These are phyloP conservation scores for Aurelia aurita DNA, from an alignment of 30 jellyfish, hydroid and myxozoan species.

Conservation along the genomic window DNA sequence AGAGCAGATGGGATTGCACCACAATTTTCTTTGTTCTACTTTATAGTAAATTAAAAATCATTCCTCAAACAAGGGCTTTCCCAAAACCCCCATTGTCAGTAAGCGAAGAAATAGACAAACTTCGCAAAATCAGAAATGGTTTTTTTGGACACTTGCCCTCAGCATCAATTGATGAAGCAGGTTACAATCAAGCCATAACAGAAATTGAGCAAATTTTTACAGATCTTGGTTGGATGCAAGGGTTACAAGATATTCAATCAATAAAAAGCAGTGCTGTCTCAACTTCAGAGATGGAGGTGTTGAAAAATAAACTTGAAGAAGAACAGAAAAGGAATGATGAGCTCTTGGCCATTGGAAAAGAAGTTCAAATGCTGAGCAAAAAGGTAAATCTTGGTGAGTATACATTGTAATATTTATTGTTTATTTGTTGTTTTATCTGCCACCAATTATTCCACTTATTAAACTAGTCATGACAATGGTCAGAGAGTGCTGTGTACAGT, in stretches of 20 bases:
- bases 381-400: too few species aligned
- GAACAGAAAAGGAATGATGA: not conserved
- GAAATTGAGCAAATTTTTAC: not conserved
- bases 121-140: not conserved
- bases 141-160: not conserved
- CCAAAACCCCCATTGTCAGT: not conserved
- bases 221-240: not conserved
- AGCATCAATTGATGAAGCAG: not conserved
- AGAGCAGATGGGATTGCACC: not conserved
- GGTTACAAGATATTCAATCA: not conserved
- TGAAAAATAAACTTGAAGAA: not conserved
- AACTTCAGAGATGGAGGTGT: not conserved
- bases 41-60: not conserved
- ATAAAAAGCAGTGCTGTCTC: not conserved
- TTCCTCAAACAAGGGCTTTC: not conserved
- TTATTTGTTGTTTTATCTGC: too few species aligned
- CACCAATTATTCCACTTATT: too few species aligned
- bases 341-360: not conserved
- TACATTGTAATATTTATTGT: too few species aligned
- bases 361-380: too few species aligned
- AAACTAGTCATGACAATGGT: too few species aligned
- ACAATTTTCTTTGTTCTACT: not conserved
- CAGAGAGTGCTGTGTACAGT: too few species aligned
- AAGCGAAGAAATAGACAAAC: not conserved
- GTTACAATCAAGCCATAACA: not conserved